Evolutionary conservation across 1,140 invertebrate genomes (phyloP).

Genomic region (Plectus sambesii): DNA sequence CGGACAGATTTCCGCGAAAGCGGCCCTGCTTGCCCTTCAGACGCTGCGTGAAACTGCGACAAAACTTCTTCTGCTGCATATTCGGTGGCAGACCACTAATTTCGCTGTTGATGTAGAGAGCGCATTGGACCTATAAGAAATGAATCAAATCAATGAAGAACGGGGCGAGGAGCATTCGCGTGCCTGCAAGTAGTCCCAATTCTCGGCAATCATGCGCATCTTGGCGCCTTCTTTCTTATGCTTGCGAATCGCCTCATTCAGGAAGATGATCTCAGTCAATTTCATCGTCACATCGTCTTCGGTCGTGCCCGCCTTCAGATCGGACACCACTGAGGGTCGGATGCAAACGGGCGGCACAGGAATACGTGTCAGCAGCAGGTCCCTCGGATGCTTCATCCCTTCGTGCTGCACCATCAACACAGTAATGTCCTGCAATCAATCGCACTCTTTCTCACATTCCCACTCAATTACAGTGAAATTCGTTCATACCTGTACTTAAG

Average conservation of each 20-base stretch:
- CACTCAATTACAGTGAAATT: no score
- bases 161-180: constrained; percentile 5
- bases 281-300: constrained; percentile 98
- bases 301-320: constrained; percentile 82
- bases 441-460: no score
- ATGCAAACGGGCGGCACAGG: constrained; percentile 95
- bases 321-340: constrained; percentile 63
- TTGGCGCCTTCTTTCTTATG: constrained; percentile 51
- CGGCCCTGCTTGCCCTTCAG: constrained; percentile 72
- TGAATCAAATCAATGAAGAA: neutral
- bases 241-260: constrained; percentile 80
- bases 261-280: constrained; percentile 82
- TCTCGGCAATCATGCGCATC: constrained; percentile 61
- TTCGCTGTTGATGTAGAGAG: constrained; percentile 92
- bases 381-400: constrained; percentile 63
- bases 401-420: constrained; percentile 76
- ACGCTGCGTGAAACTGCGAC: constrained; percentile 37
- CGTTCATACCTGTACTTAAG: no score
- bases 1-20: constrained; percentile 95
- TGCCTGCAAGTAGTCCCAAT: constrained; percentile 90
- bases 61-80: constrained; percentile 57
- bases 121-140: constrained; percentile 64
- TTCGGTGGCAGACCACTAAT: constrained; percentile 83
- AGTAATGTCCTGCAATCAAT: constrained; percentile 65
- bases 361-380: constrained; percentile 79